phyloP scores from a whole-genome alignment of 2,113 vertebrate species.

The Pedionomus torquatus region DNA sequence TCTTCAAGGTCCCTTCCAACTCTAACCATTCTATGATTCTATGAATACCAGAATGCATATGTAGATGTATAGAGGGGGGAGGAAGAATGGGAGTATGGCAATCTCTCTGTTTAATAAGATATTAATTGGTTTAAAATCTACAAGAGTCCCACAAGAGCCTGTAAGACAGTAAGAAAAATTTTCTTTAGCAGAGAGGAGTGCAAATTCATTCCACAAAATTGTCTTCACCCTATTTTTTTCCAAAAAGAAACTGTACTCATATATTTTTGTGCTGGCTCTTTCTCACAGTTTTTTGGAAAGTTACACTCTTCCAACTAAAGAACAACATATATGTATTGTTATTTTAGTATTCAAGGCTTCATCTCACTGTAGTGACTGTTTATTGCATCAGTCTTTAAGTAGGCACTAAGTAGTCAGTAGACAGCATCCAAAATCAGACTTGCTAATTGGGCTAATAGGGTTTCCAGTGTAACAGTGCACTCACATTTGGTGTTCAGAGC shows the following conservation, averaged over 20 bases:
- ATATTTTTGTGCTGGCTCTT: neutral
- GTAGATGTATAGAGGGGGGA: fast-evolving
- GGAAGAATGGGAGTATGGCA: neutral
- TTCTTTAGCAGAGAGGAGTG: neutral
- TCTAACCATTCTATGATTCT: no score
- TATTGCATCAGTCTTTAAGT: neutral
- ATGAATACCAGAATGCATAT: neutral
- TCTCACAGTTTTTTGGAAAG: neutral
- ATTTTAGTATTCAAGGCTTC: neutral
- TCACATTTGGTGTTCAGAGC: neutral
- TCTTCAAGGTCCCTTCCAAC: no score
- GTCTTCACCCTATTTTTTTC: neutral
- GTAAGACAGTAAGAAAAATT: neutral
- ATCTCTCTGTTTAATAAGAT: neutral
- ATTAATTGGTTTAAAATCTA: neutral
- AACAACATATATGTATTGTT: neutral
- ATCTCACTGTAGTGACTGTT: neutral
- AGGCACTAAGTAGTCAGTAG: neutral
- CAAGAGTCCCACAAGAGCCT: neutral
- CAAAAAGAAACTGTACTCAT: neutral
- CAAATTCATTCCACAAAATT: neutral
- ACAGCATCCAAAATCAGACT: neutral
- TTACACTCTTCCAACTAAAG: neutral
- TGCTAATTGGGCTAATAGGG: neutral
- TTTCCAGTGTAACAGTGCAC: neutral